phyloP scores from a whole-genome alignment of 2,113 vertebrate species.

The Chionomys nivalis region DNA sequence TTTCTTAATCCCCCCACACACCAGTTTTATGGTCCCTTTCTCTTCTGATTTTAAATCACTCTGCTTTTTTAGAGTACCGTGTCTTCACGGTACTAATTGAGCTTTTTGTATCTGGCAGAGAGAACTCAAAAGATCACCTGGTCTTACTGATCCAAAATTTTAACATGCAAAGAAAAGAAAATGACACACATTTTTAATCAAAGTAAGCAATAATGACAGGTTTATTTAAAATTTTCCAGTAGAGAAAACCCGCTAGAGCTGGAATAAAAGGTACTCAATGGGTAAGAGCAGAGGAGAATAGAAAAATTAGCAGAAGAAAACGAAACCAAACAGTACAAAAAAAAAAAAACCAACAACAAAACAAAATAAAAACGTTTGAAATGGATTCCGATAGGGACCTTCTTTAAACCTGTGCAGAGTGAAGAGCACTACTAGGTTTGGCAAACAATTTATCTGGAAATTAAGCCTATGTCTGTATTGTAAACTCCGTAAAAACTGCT shows the following conservation, averaged over 20 bases:
- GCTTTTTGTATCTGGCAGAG: not conserved
- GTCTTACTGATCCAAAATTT: slow-evolving; percentile 34
- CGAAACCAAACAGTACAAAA: slow-evolving; percentile 88
- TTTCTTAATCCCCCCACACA: not conserved
- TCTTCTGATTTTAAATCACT: slow-evolving; percentile 20
- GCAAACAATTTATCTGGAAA: slow-evolving; percentile 86
- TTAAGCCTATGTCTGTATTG: slow-evolving; percentile 83
- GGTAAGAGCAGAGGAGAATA: slow-evolving; percentile 92
- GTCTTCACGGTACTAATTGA: not conserved
- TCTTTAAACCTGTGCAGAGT: slow-evolving; percentile 82
- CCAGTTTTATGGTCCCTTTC: not conserved
- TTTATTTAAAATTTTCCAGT: slow-evolving; percentile 98
- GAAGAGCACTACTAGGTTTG: slow-evolving; percentile 82
- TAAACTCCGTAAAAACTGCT: slow-evolving; percentile 84
- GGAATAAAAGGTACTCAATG: slow-evolving; percentile 96
- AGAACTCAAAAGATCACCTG: not conserved
- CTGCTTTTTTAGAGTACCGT: not conserved
- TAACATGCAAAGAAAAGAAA: slow-evolving; percentile 78
- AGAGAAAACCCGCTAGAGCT: slow-evolving; percentile 94
- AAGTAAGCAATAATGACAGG: slow-evolving; percentile 91
- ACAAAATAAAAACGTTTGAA: slow-evolving; percentile 84
- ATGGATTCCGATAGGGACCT: slow-evolving; percentile 82
- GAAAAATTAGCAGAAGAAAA: slow-evolving; percentile 90
- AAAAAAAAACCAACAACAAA: not conserved
- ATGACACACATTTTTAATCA: slow-evolving; percentile 85